These are phyloP conservation scores for Hippoglossus stenolepis DNA, from an alignment of 2,113 vertebrate species.

Conservation along the genomic window DNA sequence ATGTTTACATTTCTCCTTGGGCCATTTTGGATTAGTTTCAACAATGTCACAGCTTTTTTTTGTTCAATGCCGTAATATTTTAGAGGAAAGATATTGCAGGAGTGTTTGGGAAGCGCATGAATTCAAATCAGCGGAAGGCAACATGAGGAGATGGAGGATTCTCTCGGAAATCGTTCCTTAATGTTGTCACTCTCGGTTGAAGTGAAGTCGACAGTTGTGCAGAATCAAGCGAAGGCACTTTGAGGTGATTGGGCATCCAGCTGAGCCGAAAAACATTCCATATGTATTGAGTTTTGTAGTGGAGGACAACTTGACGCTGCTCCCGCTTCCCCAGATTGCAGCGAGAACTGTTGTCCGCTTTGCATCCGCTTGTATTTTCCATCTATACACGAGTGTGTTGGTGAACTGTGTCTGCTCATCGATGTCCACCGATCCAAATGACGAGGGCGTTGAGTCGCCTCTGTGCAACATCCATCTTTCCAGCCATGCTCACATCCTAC, in stretches of 20 bases:
- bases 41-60: neutral
- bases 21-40: conserved; percentile 25
- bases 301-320: conserved; percentile 18
- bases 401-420: neutral
- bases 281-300: conserved; percentile 64
- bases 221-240: conserved; percentile 47
- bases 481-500: conserved; percentile 87
- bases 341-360: conserved; percentile 26
- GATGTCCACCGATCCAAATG: conserved; percentile 26
- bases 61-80: neutral
- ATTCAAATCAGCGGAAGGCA: conserved; percentile 23
- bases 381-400: neutral
- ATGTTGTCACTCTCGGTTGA: conserved; percentile 44
- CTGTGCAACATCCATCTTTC: conserved; percentile 77
- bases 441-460: conserved; percentile 26
- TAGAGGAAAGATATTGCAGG: neutral
- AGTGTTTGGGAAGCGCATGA: conserved; percentile 5
- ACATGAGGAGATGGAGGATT: conserved; percentile 11
- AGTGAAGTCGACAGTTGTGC: conserved; percentile 60
- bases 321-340: conserved; percentile 42
- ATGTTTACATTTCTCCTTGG: conserved; percentile 17
- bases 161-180: conserved; percentile 19
- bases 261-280: conserved; percentile 64
- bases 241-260: conserved; percentile 67
- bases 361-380: neutral